A percentile compares a stretch with the other conserved stretches of the same genome.
Evolutionary conservation across 2,888 invertebrate species (phyloP).

Genomic region (Hemicrepidius hirtus): DNA sequence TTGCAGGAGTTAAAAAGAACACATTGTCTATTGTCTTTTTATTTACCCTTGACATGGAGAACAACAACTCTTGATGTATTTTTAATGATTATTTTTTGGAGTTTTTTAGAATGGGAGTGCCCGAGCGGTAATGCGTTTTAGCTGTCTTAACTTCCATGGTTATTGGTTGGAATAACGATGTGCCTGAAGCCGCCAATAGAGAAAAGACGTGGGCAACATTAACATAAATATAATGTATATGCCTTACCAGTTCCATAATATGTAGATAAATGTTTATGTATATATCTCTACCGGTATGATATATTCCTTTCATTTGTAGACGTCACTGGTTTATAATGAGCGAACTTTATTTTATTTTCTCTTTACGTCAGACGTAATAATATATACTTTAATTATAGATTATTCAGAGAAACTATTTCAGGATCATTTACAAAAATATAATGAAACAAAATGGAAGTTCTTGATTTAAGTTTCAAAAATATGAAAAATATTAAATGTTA

Average conservation of each 20-base stretch:
- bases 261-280: neutral
- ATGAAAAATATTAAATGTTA: too few relatives aligned
- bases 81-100: conserved; percentile 56
- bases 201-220: conserved; percentile 41
- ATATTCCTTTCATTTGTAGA: neutral
- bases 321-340: conserved; percentile 3
- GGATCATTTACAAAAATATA: too few relatives aligned
- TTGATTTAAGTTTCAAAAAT: too few relatives aligned
- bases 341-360: neutral
- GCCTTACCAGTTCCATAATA: conserved; percentile 23
- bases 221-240: conserved; percentile 47
- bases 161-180: conserved; percentile 60
- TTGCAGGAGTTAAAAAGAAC: conserved; percentile 13
- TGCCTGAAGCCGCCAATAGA: conserved; percentile 61
- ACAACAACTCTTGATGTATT: conserved; percentile 55
- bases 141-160: conserved; percentile 52
- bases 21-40: conserved; percentile 45
- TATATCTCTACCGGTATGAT: neutral
- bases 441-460: too few relatives aligned
- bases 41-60: conserved; percentile 44
- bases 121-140: conserved; percentile 44
- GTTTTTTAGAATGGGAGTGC: conserved; percentile 56
- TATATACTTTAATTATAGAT: neutral
- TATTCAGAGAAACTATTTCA: too few relatives aligned
- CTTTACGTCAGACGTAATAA: conserved; percentile 1